These are phyloP conservation scores for Recurvirostra avosetta DNA, from an alignment of 2,113 vertebrate species.

Conservation along the genomic window DNA sequence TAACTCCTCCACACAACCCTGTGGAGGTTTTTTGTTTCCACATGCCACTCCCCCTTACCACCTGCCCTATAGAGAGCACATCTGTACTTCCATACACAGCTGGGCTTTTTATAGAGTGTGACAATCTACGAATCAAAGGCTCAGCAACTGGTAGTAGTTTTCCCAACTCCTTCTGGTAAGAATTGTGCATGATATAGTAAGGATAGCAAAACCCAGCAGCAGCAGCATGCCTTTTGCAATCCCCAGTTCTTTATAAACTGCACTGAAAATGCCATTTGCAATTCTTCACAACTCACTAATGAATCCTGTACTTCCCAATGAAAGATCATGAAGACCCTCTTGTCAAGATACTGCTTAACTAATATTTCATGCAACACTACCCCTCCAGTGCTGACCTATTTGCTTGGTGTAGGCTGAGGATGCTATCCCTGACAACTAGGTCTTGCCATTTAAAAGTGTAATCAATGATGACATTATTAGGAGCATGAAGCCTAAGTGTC, in stretches of 20 bases:
- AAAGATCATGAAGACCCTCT: background rate
- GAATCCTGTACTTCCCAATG: background rate
- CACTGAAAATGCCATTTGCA: background rate
- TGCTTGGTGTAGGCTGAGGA: background rate
- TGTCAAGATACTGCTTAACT: background rate
- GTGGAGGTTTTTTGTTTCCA: background rate
- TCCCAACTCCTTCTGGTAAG: background rate
- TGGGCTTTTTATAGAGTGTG: background rate
- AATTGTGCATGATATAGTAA: no score
- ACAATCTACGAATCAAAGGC: background rate
- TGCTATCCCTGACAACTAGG: background rate
- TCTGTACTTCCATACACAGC: no score
- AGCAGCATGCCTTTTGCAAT: background rate
- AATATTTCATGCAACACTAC: background rate
- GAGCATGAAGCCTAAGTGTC: background rate
- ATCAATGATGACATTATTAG: conserved; percentile 10
- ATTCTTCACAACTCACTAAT: background rate
- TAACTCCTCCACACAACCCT: background rate
- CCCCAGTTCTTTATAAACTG: background rate
- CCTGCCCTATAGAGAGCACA: background rate
- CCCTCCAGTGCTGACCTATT: background rate
- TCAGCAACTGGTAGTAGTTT: background rate
- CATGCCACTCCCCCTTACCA: background rate
- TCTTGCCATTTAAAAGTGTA: background rate
- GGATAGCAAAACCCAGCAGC: background rate